phyloP scores from a whole-genome alignment of 2,113 vertebrate genomes.

The Oncorhynchus masou region DNA sequence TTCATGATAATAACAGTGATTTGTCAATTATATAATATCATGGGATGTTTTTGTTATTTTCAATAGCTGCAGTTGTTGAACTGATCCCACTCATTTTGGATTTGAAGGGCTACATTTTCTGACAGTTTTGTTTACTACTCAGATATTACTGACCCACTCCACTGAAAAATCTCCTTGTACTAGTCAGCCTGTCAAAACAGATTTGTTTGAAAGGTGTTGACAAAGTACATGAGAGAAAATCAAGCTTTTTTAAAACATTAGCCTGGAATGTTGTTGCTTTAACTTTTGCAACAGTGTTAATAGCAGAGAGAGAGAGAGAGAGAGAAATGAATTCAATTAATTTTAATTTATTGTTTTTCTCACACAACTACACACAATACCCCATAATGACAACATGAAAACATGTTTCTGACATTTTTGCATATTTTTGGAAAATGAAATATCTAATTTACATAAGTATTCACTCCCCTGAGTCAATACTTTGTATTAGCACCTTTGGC shows the following conservation, averaged over 20 bases:
- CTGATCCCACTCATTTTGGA: slow-evolving; percentile 74
- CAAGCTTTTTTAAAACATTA: neutral
- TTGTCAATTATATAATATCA: slow-evolving; percentile 57
- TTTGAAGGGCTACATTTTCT: neutral
- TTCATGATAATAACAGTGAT: slow-evolving; percentile 69
- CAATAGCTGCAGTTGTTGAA: slow-evolving; percentile 92
- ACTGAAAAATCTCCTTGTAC: neutral
- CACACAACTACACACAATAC: no score
- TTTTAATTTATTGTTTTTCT: no score
- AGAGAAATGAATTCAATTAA: no score
- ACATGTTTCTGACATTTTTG: no score
- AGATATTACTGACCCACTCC: neutral
- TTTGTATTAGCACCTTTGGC: no score
- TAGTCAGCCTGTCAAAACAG: neutral
- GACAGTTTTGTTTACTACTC: slow-evolving; percentile 1
- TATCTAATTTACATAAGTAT: no score
- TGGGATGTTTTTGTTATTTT: slow-evolving; percentile 90
- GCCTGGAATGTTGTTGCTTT: neutral
- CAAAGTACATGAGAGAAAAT: neutral
- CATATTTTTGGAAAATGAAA: no score
- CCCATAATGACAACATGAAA: no score
- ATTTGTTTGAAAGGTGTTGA: neutral
- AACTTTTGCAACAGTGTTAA: neutral
- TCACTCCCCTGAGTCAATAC: no score
- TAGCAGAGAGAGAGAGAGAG: neutral